Conservation (phyloP, 1,140 invertebrate species). For the Drosophila repleta region DNA sequence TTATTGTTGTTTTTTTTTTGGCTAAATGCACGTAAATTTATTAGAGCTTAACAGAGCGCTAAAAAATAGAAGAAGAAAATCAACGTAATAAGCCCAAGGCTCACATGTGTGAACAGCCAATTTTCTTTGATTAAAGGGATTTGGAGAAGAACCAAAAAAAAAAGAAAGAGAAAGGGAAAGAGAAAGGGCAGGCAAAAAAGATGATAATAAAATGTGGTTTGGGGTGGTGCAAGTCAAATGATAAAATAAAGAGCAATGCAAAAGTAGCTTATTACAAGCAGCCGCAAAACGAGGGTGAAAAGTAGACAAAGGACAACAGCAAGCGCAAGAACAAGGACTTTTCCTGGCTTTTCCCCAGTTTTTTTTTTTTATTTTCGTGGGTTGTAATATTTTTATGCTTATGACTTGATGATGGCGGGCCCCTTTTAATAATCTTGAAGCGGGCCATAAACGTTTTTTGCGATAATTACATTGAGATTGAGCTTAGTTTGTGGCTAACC, state of each 20-base stretch:
- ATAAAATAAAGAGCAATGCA: slow-evolving; percentile 77
- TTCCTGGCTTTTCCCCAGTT: slow-evolving; percentile 6
- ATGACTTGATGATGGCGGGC: slow-evolving; percentile 51
- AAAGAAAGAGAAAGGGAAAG: background rate
- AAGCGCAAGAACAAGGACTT: slow-evolving; percentile 38
- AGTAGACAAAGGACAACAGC: slow-evolving; percentile 26
- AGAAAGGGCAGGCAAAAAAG: slow-evolving; percentile 22
- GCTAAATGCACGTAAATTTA: slow-evolving; percentile 67
- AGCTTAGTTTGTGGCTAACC: slow-evolving; percentile 35
- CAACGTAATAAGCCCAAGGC: slow-evolving; percentile 32
- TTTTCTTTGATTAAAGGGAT: slow-evolving; percentile 77
- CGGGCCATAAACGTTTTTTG: slow-evolving; percentile 58
- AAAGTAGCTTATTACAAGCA: slow-evolving; percentile 69
- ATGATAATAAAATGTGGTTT: slow-evolving; percentile 61
- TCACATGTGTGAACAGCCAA: slow-evolving; percentile 68
- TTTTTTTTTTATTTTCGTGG: slow-evolving; percentile 30
- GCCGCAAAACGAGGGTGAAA: slow-evolving; percentile 54
- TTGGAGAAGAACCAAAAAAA: slow-evolving; percentile 33
- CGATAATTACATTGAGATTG: slow-evolving; percentile 69
- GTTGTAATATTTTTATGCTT: slow-evolving; percentile 74
- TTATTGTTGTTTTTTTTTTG: slow-evolving; percentile 18
- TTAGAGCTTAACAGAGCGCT: slow-evolving; percentile 61
- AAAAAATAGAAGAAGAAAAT: background rate
- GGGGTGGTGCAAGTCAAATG: slow-evolving; percentile 59
- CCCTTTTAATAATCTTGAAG: slow-evolving; percentile 71